Conservation (phyloP, 2,888 invertebrate species). For the Andrena trimmerana region DNA sequence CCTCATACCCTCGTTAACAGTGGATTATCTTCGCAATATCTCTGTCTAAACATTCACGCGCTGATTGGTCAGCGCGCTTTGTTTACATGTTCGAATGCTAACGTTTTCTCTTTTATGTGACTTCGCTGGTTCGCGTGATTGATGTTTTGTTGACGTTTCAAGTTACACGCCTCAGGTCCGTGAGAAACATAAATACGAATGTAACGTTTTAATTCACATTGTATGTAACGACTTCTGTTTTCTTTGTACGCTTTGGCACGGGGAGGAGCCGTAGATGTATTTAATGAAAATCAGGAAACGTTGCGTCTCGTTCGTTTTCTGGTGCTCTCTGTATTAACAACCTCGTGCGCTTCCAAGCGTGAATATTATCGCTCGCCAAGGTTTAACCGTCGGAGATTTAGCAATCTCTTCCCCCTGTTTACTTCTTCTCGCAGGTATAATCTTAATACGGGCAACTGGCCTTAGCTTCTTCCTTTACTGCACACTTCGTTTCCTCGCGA, state of each 20-base stretch:
- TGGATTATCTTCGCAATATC: not conserved
- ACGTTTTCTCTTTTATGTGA: slow-evolving; percentile 15
- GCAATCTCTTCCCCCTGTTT: slow-evolving; percentile 1
- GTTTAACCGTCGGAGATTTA: slow-evolving; percentile 12
- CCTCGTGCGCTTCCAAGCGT: slow-evolving; percentile 16
- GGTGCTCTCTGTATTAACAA: slow-evolving; percentile 1
- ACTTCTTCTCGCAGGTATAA: slow-evolving; percentile 5
- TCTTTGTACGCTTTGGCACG: not conserved
- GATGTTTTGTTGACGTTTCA: not conserved
- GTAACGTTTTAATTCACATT: not conserved
- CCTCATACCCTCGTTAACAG: not conserved
- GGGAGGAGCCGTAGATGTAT: not conserved
- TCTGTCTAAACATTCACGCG: not conserved
- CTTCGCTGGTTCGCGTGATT: slow-evolving; percentile 1
- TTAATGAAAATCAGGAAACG: not conserved
- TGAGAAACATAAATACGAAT: not conserved
- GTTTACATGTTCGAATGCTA: not conserved
- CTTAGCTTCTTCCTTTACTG: not conserved
- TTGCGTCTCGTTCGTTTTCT: not conserved
- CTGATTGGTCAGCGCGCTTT: not conserved
- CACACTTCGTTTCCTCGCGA: slow-evolving; percentile 1
- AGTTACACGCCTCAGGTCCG: not conserved
- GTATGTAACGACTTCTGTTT: not conserved
- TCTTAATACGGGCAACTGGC: not conserved
- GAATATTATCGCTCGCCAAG: slow-evolving; percentile 29